Percentiles rank a stretch among this genome's conserved stretches.
Conservation (phyloP, 2,797 vertebrate species). For the Petrocephalus schoutedeni region DNA sequence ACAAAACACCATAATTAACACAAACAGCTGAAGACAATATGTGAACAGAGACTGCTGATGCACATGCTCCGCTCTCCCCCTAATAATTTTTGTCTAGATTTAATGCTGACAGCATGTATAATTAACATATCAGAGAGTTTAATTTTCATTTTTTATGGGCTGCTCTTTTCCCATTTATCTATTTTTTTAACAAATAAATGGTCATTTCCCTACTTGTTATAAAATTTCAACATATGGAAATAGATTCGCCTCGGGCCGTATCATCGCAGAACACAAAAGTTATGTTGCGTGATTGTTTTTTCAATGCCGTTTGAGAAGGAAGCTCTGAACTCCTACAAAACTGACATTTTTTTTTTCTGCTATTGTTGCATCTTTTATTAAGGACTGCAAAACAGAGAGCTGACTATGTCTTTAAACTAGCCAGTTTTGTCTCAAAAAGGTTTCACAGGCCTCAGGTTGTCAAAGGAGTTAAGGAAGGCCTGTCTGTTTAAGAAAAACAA, state of each 20-base stretch:
- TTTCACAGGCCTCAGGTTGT: background rate
- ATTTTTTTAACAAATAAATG: slow-evolving; percentile 9
- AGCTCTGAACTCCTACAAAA: background rate
- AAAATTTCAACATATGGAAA: slow-evolving; percentile 8
- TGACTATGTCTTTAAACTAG: background rate
- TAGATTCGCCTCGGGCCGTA: background rate
- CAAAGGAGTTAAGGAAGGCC: background rate
- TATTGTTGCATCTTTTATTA: slow-evolving; percentile 6
- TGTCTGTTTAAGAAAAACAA: background rate
- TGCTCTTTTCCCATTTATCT: background rate
- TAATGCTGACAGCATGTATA: slow-evolving; percentile 18
- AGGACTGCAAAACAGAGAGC: background rate
- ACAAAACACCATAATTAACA: slow-evolving; percentile 42
- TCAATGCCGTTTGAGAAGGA: background rate
- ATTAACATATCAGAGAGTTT: slow-evolving; percentile 15
- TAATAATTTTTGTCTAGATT: slow-evolving; percentile 15
- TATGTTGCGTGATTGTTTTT: slow-evolving; percentile 3
- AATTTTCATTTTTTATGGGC: slow-evolving; percentile 11
- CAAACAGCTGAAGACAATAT: slow-evolving; percentile 37
- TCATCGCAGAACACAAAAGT: background rate
- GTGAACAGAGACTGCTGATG: slow-evolving; percentile 6
- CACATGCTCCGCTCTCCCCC: background rate
- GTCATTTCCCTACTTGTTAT: slow-evolving; percentile 13
- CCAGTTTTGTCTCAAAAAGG: background rate
- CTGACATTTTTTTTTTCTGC: background rate